These are phyloP conservation scores for Anthonomus grandis DNA, from an alignment of 1,140 invertebrate species.

Conservation along the genomic window DNA sequence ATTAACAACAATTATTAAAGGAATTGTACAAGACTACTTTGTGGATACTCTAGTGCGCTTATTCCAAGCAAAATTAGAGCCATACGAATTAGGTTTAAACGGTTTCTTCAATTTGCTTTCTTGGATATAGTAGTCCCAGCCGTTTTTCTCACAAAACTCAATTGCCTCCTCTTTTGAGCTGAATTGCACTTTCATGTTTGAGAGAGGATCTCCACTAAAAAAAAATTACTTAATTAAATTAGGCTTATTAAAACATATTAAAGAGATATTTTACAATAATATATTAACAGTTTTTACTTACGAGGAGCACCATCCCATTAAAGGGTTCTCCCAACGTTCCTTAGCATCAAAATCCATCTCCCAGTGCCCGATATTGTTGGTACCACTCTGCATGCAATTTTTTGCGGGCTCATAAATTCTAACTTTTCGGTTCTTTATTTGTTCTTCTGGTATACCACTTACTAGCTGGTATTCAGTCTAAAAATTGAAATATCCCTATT, in stretches of 20 bases:
- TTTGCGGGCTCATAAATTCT: conserved; percentile 89
- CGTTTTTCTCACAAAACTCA: conserved; percentile 91
- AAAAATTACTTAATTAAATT: not conserved
- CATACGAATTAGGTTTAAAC: conserved; percentile 86
- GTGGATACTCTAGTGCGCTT: conserved; percentile 90
- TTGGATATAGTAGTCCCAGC: conserved; percentile 86
- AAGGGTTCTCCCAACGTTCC: conserved; percentile 97
- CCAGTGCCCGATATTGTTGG: conserved; percentile 85
- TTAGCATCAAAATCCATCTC: conserved; percentile 94
- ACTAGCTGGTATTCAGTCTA: conserved; percentile 57
- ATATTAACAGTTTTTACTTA: too few relatives aligned
- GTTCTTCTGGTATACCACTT: conserved; percentile 84
- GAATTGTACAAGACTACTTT: too few relatives aligned
- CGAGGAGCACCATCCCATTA: conserved; percentile 97
- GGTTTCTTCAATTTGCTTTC: conserved; percentile 64
- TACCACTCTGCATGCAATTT: conserved; percentile 98
- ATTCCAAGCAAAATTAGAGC: conserved; percentile 94
- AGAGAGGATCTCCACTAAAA: conserved; percentile 87
- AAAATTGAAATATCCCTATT: conserved; percentile 28
- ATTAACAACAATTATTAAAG: conserved; percentile 2
- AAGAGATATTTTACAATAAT: too few relatives aligned
- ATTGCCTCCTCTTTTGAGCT: conserved; percentile 81
- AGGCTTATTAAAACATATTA: not conserved
- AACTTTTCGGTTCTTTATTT: conserved; percentile 76
- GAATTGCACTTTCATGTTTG: conserved; percentile 87